Conservation (phyloP, 1,140 invertebrate genomes). For the Xylocopa sonorina region DNA sequence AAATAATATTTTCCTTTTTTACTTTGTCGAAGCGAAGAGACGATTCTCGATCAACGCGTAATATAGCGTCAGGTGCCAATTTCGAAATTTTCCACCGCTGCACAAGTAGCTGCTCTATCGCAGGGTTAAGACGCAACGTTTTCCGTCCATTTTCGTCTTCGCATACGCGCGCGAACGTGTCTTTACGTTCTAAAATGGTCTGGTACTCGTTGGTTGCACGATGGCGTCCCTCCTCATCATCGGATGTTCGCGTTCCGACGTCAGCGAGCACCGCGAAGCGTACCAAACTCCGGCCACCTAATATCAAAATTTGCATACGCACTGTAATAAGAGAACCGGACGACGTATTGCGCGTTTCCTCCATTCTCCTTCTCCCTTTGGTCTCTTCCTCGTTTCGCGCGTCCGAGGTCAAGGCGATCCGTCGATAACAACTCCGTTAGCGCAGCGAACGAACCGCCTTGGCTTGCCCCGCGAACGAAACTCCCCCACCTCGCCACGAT, state of each 20-base stretch:
- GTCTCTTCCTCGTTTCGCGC: slow-evolving; percentile 1
- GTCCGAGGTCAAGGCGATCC: slow-evolving; percentile 29
- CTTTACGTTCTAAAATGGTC: neutral
- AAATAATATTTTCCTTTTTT: no score
- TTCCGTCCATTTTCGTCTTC: neutral
- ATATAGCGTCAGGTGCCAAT: no score
- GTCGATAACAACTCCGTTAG: slow-evolving; percentile 14
- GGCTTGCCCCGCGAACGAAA: neutral
- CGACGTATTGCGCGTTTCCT: neutral
- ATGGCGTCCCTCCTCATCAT: neutral
- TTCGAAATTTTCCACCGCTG: no score
- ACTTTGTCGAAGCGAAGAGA: no score
- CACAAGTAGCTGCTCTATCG: no score
- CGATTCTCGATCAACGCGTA: no score
- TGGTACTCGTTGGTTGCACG: neutral
- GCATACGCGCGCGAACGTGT: no score
- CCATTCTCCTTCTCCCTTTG: neutral
- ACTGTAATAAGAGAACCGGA: neutral
- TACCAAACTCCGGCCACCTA: neutral
- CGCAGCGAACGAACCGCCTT: no score
- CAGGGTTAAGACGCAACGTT: no score
- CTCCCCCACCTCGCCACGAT: no score
- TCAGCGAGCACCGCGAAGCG: neutral
- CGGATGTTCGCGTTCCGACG: neutral
- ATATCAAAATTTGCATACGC: slow-evolving; percentile 28